phyloP scores from a whole-genome alignment of 2,113 vertebrate species.

The Sebastes schlegelii region DNA sequence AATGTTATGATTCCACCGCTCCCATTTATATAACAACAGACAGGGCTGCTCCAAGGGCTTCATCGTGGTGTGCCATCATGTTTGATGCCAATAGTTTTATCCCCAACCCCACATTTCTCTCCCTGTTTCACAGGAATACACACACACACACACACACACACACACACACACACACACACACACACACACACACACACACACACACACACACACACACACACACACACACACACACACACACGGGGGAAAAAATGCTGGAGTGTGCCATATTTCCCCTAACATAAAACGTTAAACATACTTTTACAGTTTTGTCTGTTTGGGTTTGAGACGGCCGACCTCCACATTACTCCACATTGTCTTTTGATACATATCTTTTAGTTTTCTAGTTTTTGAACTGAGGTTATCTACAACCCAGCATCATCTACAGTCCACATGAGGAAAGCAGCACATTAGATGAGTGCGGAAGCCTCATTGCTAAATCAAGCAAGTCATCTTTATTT shows the following conservation, averaged over 20 bases:
- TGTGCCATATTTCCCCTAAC: no score
- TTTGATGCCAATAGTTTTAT: slow-evolving; percentile 1
- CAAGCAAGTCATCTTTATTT: not conserved
- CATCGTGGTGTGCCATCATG: not conserved
- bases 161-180: no score
- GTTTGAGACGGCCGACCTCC: not conserved
- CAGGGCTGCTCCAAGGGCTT: not conserved
- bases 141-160: not conserved
- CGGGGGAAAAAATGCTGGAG: no score
- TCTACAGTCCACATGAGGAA: not conserved
- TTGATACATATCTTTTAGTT: no score
- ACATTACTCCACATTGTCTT: not conserved
- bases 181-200: not conserved
- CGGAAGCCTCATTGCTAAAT: not conserved
- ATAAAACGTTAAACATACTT: slow-evolving; percentile 2
- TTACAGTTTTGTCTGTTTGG: not conserved
- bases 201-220: not conserved
- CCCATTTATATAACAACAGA: not conserved
- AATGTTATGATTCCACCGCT: not conserved
- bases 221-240: not conserved
- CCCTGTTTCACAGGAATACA: slow-evolving; percentile 1
- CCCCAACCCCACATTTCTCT: not conserved
- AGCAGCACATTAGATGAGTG: not conserved
- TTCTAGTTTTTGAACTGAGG: no score
- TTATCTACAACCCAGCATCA: no score